Evolutionary conservation across 2,113 vertebrate genomes (phyloP).

Genomic region (Sturnus vulgaris): DNA sequence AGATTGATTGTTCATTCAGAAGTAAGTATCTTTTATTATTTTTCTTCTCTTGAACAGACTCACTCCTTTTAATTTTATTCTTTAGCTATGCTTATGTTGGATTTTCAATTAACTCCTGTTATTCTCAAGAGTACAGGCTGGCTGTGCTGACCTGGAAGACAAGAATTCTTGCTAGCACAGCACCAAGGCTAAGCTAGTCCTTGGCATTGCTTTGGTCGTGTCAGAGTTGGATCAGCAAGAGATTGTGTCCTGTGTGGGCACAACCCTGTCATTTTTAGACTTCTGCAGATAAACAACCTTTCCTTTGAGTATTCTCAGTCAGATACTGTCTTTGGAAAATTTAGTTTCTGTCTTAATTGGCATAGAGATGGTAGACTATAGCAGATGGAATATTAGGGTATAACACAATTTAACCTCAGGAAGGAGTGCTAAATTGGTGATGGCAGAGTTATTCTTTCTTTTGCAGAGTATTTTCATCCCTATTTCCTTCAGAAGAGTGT

Average conservation of each 20-base stretch:
- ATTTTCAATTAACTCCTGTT: neutral
- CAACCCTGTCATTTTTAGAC: neutral
- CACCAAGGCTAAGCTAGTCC: neutral
- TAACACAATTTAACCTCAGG: neutral
- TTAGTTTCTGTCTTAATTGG: neutral
- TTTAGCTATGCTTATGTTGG: neutral
- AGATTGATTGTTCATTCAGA: neutral
- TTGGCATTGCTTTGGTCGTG: neutral
- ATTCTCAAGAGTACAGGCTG: neutral
- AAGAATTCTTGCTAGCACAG: neutral
- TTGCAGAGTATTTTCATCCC: neutral
- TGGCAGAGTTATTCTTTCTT: neutral
- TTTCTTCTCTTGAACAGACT: neutral
- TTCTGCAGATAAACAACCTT: neutral
- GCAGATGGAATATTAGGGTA: neutral
- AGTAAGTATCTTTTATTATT: neutral
- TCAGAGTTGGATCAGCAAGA: neutral
- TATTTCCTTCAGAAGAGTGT: neutral
- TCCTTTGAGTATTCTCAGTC: neutral
- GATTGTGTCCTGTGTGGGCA: too few relatives aligned
- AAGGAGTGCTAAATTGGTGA: neutral
- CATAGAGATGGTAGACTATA: neutral
- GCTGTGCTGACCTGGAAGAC: neutral
- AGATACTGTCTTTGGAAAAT: neutral
- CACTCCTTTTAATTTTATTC: neutral